These are phyloP conservation scores for Nansenia antarctica DNA, from an alignment of 2,113 vertebrate genomes.

Conservation along the genomic window DNA sequence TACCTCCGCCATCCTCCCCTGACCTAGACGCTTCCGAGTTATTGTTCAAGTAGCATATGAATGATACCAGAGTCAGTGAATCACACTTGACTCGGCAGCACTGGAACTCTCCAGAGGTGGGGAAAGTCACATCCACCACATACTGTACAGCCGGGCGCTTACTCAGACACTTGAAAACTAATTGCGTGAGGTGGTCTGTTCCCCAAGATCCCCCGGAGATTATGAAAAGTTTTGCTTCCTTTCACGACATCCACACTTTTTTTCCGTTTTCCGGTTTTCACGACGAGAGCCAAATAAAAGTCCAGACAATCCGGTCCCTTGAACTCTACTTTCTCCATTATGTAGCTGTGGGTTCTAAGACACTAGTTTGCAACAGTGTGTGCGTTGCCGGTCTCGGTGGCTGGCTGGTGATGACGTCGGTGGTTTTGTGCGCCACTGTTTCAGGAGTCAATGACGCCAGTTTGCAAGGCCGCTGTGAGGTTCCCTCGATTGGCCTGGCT, in stretches of 20 bases:
- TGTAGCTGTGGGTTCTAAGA: not conserved
- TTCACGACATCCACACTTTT: not conserved
- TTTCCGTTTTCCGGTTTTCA: not conserved
- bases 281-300: not conserved
- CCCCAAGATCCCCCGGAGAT: not conserved
- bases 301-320: not conserved
- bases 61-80: too few species aligned
- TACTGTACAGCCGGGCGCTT: too few species aligned
- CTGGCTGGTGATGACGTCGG: conserved; percentile 37
- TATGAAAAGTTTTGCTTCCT: not conserved
- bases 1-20: too few species aligned
- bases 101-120: too few species aligned
- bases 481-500: conserved; percentile 49
- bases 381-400: conserved; percentile 25
- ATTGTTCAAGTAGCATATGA: too few species aligned
- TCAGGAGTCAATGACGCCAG: conserved; percentile 44
- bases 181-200: not conserved
- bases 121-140: too few species aligned
- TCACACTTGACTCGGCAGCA: too few species aligned
- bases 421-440: conserved; percentile 44
- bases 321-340: not conserved
- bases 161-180: not conserved
- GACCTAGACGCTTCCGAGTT: too few species aligned
- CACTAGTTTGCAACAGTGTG: conserved; percentile 2
- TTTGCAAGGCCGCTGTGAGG: conserved; percentile 53